A percentile compares a stretch with the other conserved stretches of the same genome.
These are phyloP conservation scores for Atethmia centrago DNA, from an alignment of 2,888 invertebrate species.

Conservation along the genomic window DNA sequence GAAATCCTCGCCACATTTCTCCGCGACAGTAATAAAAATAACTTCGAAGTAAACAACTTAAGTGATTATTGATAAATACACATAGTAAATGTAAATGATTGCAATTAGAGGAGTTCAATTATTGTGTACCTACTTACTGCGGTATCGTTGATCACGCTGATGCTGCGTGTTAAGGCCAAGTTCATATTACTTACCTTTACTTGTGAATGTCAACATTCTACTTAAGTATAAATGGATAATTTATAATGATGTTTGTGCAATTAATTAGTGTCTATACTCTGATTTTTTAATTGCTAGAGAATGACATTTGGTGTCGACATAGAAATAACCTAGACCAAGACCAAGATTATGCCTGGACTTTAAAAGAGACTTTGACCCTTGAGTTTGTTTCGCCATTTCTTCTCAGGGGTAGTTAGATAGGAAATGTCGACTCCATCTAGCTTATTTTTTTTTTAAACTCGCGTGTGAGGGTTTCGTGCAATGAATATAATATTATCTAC, in stretches of 20 bases:
- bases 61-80: constrained; percentile 33
- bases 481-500: too few species aligned
- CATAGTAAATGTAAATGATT: constrained; percentile 32
- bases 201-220: constrained; percentile 17
- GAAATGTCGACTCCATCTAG: too few species aligned
- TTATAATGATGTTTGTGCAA: constrained; percentile 4
- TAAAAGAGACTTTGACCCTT: too few species aligned
- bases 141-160: constrained; percentile 35
- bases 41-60: constrained; percentile 44
- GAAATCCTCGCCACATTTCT: not conserved
- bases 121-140: constrained; percentile 21
- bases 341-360: too few species aligned
- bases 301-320: too few species aligned
- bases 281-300: too few species aligned
- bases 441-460: too few species aligned
- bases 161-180: constrained; percentile 39
- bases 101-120: constrained; percentile 45
- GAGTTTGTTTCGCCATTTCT: too few species aligned
- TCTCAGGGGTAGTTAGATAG: too few species aligned
- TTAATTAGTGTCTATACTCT: not conserved
- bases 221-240: not conserved
- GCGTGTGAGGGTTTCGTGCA: too few species aligned
- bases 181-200: constrained; percentile 36
- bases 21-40: constrained; percentile 22
- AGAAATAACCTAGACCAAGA: too few species aligned